Percentiles rank a stretch among this genome's conserved stretches.
Evolutionary conservation across 2,797 vertebrate genomes (phyloP).

Genomic region (Epinephelus awoara): DNA sequence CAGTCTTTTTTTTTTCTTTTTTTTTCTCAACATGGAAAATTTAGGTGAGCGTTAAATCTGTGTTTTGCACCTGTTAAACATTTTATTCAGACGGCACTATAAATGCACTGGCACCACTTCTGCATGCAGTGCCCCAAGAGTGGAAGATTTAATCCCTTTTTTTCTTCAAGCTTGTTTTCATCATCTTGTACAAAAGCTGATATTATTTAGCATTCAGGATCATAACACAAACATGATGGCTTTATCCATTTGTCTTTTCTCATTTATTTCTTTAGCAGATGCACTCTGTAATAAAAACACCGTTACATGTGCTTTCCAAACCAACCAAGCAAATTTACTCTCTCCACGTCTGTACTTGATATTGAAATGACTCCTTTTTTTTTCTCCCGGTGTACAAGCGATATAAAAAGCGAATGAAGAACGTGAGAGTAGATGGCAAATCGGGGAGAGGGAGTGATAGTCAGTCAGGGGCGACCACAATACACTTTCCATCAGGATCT

Average conservation of each 20-base stretch:
- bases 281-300: conserved; percentile 80
- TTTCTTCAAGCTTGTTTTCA: conserved; percentile 39
- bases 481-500: conserved; percentile 86
- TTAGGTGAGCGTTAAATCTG: conserved; percentile 46
- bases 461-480: conserved; percentile 81
- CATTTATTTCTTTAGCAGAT: conserved; percentile 75
- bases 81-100: conserved; percentile 27
- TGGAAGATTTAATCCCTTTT: conserved; percentile 23
- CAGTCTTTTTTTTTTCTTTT: conserved; percentile 29
- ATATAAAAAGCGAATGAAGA: conserved; percentile 75
- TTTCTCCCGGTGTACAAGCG: conserved; percentile 48
- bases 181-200: conserved; percentile 57
- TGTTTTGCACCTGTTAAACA: conserved; percentile 46
- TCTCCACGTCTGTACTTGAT: conserved; percentile 71
- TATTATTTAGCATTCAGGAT: conserved; percentile 72
- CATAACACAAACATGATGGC: conserved; percentile 66
- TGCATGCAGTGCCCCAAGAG: conserved; percentile 11
- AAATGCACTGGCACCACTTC: conserved; percentile 21
- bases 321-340: conserved; percentile 81
- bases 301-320: conserved; percentile 77
- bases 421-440: conserved; percentile 67
- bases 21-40: conserved; percentile 40
- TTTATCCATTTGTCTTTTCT: conserved; percentile 74
- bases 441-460: conserved; percentile 74
- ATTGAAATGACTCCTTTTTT: conserved; percentile 73